Conservation (phyloP, 2,797 vertebrate genomes). For the Gymnodraco acuticeps region DNA sequence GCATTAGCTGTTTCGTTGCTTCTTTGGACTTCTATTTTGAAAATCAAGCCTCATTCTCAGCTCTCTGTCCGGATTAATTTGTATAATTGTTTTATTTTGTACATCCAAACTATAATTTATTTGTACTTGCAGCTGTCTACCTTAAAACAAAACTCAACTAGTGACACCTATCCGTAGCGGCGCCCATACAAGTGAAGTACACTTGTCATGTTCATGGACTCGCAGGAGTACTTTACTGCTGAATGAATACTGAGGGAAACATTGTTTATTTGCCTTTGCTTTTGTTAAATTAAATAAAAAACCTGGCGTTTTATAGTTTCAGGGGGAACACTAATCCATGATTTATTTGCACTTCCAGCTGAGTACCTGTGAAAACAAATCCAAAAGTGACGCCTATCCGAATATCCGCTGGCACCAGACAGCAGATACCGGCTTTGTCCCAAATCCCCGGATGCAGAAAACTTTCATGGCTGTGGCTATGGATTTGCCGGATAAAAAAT, state of each 20-base stretch:
- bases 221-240: too few relatives aligned
- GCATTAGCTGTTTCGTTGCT: neutral
- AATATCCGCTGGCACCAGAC: slow-evolving; percentile 96
- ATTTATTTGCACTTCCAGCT: slow-evolving; percentile 68
- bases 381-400: slow-evolving; percentile 75
- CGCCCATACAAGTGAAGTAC: too few relatives aligned
- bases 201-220: too few relatives aligned
- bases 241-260: too few relatives aligned
- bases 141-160: neutral
- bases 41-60: too few relatives aligned
- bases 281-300: too few relatives aligned
- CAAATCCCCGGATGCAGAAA: slow-evolving; percentile 88
- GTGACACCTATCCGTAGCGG: slow-evolving; percentile 44
- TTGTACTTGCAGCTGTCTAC: slow-evolving; percentile 77
- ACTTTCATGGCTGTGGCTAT: slow-evolving; percentile 95
- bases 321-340: too few relatives aligned
- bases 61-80: too few relatives aligned
- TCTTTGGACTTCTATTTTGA: too few relatives aligned
- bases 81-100: too few relatives aligned
- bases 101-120: neutral
- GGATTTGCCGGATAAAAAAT: slow-evolving; percentile 88
- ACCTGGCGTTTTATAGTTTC: too few relatives aligned
- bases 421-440: slow-evolving; percentile 86
- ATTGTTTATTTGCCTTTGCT: too few relatives aligned
- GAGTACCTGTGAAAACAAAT: slow-evolving; percentile 52